Conservation (phyloP, 1,140 invertebrate species). For the Bombus superbus region DNA sequence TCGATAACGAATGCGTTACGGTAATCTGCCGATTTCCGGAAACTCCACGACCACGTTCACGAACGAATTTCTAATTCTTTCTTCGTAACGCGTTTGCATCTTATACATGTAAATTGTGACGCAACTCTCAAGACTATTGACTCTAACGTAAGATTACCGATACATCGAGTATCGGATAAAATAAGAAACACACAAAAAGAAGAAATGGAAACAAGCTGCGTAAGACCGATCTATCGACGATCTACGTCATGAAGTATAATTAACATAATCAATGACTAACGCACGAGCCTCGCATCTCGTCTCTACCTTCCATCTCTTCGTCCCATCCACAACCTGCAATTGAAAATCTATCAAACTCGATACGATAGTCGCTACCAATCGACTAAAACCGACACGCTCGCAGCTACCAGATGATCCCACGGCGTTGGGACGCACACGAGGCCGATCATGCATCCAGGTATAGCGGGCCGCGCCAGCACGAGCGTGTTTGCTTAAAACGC, state of each 20-base stretch:
- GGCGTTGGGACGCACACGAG: too few relatives aligned
- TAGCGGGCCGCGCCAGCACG: neutral
- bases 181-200: neutral
- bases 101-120: too few relatives aligned
- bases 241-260: neutral
- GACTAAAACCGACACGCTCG: neutral
- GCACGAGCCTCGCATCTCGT: neutral
- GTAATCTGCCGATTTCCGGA: too few relatives aligned
- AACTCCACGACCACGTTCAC: too few relatives aligned
- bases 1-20: too few relatives aligned
- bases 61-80: too few relatives aligned
- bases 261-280: neutral
- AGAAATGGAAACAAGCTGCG: neutral
- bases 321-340: neutral
- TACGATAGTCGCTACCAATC: neutral
- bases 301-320: neutral
- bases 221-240: neutral
- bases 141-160: too few relatives aligned
- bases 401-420: neutral
- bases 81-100: too few relatives aligned
- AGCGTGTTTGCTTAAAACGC: conserved; percentile 66
- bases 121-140: too few relatives aligned
- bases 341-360: neutral
- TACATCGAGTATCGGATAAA: neutral
- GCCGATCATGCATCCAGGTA: neutral